phyloP scores from a whole-genome alignment of 2,797 vertebrate genomes.

The Threskiornis aethiopicus region DNA sequence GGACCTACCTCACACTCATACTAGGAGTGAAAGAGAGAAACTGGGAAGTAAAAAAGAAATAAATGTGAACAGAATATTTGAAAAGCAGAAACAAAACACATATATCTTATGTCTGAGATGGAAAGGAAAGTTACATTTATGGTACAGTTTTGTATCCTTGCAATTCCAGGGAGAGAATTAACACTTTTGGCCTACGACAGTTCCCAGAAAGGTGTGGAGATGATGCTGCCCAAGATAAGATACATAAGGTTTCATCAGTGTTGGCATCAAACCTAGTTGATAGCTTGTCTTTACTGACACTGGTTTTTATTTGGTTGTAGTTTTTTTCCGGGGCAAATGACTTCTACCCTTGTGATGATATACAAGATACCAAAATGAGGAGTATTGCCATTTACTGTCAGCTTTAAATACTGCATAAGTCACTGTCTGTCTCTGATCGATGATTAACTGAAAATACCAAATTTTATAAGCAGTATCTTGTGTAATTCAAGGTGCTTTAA shows the following conservation, averaged over 20 bases:
- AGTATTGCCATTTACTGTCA: not conserved
- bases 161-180: not conserved
- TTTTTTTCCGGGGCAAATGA: not conserved
- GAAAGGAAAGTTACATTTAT: not conserved
- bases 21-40: not conserved
- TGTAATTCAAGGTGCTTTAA: conserved; percentile 10
- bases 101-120: not conserved
- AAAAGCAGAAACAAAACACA: not conserved
- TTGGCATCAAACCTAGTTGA: not conserved
- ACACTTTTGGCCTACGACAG: not conserved
- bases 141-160: not conserved
- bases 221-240: not conserved
- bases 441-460: not conserved
- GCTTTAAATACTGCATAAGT: not conserved
- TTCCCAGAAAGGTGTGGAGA: not conserved
- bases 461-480: not conserved
- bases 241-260: not conserved
- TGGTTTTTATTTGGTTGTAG: not conserved
- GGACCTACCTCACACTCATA: not conserved
- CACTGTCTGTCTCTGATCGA: not conserved
- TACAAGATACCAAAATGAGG: not conserved
- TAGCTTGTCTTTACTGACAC: not conserved
- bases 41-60: not conserved
- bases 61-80: not conserved
- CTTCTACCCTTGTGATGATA: not conserved